Evolutionary conservation across 2,888 invertebrate genomes (phyloP).

Genomic region (Hyles lineata): DNA sequence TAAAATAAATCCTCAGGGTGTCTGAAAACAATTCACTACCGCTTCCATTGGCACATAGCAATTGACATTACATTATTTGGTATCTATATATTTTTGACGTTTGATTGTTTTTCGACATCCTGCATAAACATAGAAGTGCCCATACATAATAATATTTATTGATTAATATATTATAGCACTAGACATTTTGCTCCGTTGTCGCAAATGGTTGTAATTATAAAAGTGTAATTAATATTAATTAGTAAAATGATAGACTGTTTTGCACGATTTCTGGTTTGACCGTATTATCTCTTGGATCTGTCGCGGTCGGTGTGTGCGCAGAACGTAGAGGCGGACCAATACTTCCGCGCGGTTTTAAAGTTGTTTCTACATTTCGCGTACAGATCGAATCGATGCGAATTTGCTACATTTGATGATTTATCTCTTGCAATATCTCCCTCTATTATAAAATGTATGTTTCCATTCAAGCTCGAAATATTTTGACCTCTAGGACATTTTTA

Average conservation of each 20-base stretch:
- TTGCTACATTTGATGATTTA: constrained; percentile 43
- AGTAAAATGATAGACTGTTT: constrained; percentile 82
- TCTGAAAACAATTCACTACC: constrained; percentile 54
- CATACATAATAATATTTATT: constrained; percentile 71
- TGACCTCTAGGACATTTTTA: constrained; percentile 79
- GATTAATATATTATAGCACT: constrained; percentile 67
- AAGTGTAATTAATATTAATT: constrained; percentile 75
- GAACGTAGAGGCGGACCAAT: constrained; percentile 49
- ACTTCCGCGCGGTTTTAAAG: constrained; percentile 57
- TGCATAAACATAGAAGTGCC: constrained; percentile 67
- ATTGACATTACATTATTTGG: constrained; percentile 11
- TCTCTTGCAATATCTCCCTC: constrained; percentile 64
- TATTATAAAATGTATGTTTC: constrained; percentile 65
- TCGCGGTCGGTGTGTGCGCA: constrained; percentile 60
- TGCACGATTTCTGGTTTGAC: constrained; percentile 75
- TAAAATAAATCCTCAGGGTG: constrained; percentile 60
- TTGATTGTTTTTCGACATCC: constrained; percentile 67
- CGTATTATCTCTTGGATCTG: constrained; percentile 48
- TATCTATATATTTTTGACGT: constrained; percentile 35
- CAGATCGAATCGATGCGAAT: constrained; percentile 50
- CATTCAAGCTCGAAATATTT: constrained; percentile 78
- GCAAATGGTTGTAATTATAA: constrained; percentile 83
- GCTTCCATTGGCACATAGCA: constrained; percentile 24
- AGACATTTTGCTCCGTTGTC: constrained; percentile 80
- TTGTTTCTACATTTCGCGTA: constrained; percentile 50